Percentiles rank a stretch among this genome's conserved stretches.
phyloP scores from a whole-genome alignment of 2,113 vertebrate species.

The Gymnocephalus cernua region DNA sequence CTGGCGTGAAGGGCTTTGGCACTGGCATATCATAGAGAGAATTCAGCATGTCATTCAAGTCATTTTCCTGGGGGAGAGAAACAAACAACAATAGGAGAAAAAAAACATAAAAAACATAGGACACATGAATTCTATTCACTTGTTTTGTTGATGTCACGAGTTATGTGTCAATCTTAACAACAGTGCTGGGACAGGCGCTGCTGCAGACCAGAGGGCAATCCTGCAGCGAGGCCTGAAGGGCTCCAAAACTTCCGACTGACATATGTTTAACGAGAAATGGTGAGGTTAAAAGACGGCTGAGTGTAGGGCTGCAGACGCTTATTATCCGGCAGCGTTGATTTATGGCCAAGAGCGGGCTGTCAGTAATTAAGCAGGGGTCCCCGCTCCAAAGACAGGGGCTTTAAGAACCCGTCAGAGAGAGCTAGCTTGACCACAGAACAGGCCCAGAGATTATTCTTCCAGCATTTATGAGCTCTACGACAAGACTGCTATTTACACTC shows the following conservation, averaged over 20 bases:
- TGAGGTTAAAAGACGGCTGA: slow-evolving; percentile 82
- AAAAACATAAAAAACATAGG: slow-evolving; percentile 34
- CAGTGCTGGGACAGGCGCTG: slow-evolving; percentile 49
- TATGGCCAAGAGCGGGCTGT: slow-evolving; percentile 71
- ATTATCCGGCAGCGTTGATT: slow-evolving; percentile 80
- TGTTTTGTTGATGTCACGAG: slow-evolving; percentile 57
- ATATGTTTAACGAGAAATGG: slow-evolving; percentile 78
- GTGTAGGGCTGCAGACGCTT: slow-evolving; percentile 75
- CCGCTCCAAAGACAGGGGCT: slow-evolving; percentile 68
- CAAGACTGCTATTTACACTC: slow-evolving; percentile 65
- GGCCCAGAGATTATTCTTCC: slow-evolving; percentile 69
- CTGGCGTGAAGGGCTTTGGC: slow-evolving; percentile 92
- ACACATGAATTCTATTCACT: slow-evolving; percentile 61
- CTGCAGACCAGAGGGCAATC: slow-evolving; percentile 61
- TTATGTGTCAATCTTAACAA: slow-evolving; percentile 59
- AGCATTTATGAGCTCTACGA: slow-evolving; percentile 73
- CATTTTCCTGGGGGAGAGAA: slow-evolving; percentile 87
- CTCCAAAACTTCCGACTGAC: slow-evolving; percentile 72
- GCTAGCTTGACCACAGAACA: slow-evolving; percentile 74
- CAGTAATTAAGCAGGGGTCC: slow-evolving; percentile 81
- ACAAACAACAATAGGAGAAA: slow-evolving; percentile 45
- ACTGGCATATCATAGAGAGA: slow-evolving; percentile 92
- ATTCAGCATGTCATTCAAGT: slow-evolving; percentile 94
- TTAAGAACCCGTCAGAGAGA: slow-evolving; percentile 76
- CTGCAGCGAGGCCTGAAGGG: slow-evolving; percentile 70